Evolutionary conservation across 2,888 invertebrate species (phyloP), one percentile per base, ranked within the genome.

Genomic region (Trichogramma dendrolimi): DNA sequence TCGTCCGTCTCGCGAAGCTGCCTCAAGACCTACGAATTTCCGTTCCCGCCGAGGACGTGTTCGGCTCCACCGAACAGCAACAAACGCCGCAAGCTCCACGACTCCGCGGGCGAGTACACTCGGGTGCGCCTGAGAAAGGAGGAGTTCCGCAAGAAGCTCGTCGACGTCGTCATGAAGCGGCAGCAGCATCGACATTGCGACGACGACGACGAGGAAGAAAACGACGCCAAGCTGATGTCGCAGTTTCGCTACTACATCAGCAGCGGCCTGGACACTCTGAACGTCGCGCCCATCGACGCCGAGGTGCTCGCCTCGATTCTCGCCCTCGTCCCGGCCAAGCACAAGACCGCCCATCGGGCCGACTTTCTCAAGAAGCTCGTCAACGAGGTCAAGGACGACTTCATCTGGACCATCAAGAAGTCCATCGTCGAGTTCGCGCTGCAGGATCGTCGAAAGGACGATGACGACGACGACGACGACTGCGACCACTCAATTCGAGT

Each of bases 371-470:
- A 83, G 7, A 78, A 83, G 39, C 84, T 90, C 61, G 84, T 92
- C 0, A 85, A 87, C 62, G 92, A 95, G 78, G 88, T 94, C 79
- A 87, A 89, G 70, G 88, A 92, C 65, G 93, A 93, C 71, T 96
- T 92, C 75, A 85, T 91, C 75, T 85, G 90, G 77, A 90, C 91
- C 67, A 90, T 95, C 76, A 96, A 96, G 75, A 94, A 92, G 76
- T 91, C 95, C 0, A 91, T 92, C 63, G 90, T 96, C 0, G 93
- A 96, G 79, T 96, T 92, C 77, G 94, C 94, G 1, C 81, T 96
- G 6, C 87, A 87, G 71, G 91, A 93, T 80, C 88, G 91, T 0
- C 81, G 83, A 14, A 56, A 49, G 14, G 64, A 68, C 8, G 57
- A n/a, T 1, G 5, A 5, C 46, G 42, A 49, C 4, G 43, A 11